These are phyloP conservation scores for Catharus minimus DNA, from an alignment of 2,113 vertebrate genomes.

Conservation along the genomic window DNA sequence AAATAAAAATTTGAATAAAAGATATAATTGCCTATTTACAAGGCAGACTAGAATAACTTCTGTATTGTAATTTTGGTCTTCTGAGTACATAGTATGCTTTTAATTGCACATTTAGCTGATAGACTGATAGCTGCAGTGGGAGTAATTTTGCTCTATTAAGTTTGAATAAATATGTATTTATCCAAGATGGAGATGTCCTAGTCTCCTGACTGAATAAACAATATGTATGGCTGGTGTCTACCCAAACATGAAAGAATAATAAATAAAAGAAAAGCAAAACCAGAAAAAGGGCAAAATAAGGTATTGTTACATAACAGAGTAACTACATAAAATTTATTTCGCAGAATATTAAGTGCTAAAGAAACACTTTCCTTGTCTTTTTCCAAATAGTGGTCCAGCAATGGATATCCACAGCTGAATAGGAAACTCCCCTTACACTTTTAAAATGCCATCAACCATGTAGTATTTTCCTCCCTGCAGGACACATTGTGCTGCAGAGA, in stretches of 20 bases:
- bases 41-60: slow-evolving; percentile 5
- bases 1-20: slow-evolving; percentile 45
- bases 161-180: slow-evolving; percentile 50
- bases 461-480: neutral
- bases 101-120: slow-evolving; percentile 35
- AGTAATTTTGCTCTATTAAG: slow-evolving; percentile 24
- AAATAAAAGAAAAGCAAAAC: neutral
- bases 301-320: neutral
- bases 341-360: neutral
- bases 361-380: neutral
- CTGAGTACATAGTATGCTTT: slow-evolving; percentile 19
- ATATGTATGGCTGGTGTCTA: neutral
- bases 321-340: neutral
- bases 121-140: slow-evolving; percentile 18
- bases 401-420: neutral
- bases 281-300: neutral
- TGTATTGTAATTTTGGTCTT: slow-evolving; percentile 31
- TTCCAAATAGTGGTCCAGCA: neutral
- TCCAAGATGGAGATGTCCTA: neutral
- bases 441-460: neutral
- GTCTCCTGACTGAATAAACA: neutral
- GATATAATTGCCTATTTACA: slow-evolving; percentile 14
- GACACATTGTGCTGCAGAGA: neutral
- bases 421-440: neutral
- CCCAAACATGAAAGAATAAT: neutral